Percentiles rank a stretch among this genome's conserved stretches.
Evolutionary conservation across 2,797 vertebrate species (phyloP).

Genomic region (Spheniscus humboldti): DNA sequence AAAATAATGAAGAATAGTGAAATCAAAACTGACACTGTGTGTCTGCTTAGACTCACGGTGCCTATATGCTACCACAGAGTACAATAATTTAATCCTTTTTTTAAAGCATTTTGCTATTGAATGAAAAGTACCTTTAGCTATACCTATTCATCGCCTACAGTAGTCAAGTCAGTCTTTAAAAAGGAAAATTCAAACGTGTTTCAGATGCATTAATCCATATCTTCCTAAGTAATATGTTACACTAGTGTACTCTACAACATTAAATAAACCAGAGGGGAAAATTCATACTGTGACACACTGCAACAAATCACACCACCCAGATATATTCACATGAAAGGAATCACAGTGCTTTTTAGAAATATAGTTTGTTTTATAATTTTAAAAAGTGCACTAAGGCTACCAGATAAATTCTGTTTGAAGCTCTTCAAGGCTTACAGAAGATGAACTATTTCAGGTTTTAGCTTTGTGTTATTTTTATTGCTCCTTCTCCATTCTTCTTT

Average conservation of each 20-base stretch:
- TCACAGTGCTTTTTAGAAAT: background rate
- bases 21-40: constrained; percentile 16
- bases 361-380: background rate
- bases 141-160: background rate
- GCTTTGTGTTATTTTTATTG: background rate
- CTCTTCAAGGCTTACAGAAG: background rate
- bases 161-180: background rate
- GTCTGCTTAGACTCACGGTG: background rate
- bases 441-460: background rate
- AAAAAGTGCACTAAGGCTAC: background rate
- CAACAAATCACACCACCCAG: background rate
- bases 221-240: background rate
- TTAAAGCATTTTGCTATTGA: background rate
- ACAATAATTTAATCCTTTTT: background rate
- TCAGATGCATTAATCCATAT: background rate
- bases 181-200: background rate
- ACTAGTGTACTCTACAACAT: background rate
- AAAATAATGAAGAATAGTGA: background rate
- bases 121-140: background rate
- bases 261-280: background rate
- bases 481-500: background rate
- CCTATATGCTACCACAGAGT: background rate
- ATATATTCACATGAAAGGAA: background rate
- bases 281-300: background rate
- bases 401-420: background rate